phyloP scores from a whole-genome alignment of 35 echinoderm and acorn worm species.

The Anneissia japonica region DNA sequence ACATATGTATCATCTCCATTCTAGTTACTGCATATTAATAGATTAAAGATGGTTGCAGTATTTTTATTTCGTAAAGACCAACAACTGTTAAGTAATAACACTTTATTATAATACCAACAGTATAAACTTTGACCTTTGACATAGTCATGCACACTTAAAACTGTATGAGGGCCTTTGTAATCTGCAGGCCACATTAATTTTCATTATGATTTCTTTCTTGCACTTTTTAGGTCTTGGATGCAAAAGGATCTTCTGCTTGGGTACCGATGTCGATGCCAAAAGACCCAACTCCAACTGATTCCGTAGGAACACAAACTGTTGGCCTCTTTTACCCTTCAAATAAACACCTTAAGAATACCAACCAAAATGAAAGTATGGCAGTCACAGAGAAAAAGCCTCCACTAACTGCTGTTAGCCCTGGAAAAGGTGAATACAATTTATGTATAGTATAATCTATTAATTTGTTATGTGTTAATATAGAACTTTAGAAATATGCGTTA shows the following conservation, averaged over 20 bases:
- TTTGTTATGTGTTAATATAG: background rate
- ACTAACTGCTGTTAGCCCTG: conserved; percentile 87
- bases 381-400: conserved; percentile 56
- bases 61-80: too few relatives aligned
- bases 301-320: conserved; percentile 68
- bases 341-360: conserved; percentile 55
- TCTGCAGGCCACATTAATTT: too few relatives aligned
- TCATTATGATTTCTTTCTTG: too few relatives aligned
- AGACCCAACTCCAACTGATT: conserved; percentile 30
- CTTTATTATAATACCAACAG: too few relatives aligned
- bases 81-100: too few relatives aligned
- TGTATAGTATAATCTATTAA: background rate
- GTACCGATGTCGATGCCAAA: conserved; percentile 88
- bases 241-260: conserved; percentile 58
- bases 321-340: conserved; percentile 86
- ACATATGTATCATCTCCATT: too few relatives aligned
- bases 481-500: too few relatives aligned
- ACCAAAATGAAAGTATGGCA: conserved; percentile 38
- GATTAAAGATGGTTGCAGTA: too few relatives aligned
- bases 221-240: conserved; percentile 42
- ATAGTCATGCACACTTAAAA: too few relatives aligned
- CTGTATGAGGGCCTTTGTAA: too few relatives aligned
- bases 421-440: conserved; percentile 58
- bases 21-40: too few relatives aligned
- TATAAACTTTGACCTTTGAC: too few relatives aligned